Conservation (phyloP, 2,113 vertebrate genomes). For the Corythoichthys intestinalis region DNA sequence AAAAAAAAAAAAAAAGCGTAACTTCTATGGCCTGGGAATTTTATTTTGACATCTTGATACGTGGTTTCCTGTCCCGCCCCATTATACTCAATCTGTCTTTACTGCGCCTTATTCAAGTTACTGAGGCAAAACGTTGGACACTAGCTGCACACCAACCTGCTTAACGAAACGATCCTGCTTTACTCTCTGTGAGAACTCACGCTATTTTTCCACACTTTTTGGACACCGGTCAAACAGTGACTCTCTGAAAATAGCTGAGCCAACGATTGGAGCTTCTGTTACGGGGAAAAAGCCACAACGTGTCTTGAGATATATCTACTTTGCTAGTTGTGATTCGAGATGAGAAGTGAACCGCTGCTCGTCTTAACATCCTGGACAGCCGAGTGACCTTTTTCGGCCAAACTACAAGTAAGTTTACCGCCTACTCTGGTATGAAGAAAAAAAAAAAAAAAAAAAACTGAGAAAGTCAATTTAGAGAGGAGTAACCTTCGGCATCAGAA, state of each 20-base stretch:
- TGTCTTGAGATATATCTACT: slow-evolving; percentile 11
- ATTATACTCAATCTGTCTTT: not conserved
- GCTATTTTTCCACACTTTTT: not conserved
- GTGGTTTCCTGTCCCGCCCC: slow-evolving; percentile 2
- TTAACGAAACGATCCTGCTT: not conserved
- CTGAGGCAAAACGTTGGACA: not conserved
- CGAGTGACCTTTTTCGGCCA: slow-evolving; percentile 11
- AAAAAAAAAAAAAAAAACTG: not conserved
- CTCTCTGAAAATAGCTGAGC: not conserved
- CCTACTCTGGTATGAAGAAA: not conserved
- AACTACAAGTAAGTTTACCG: slow-evolving; percentile 33
- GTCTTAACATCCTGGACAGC: slow-evolving; percentile 20
- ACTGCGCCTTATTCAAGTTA: not conserved
- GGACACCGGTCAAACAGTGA: not conserved
- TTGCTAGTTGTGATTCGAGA: not conserved
- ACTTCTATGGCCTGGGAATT: not conserved
- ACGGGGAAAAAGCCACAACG: not conserved
- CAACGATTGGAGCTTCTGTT: not conserved
- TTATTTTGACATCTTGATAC: not conserved
- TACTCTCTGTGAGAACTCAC: not conserved
- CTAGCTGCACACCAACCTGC: not conserved
- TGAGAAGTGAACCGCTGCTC: slow-evolving; percentile 13
- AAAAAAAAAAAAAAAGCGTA: no score
- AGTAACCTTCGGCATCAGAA: not conserved
- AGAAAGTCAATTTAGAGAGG: no score